Conservation (phyloP, 2,888 invertebrate genomes). For the Cantharis rustica region DNA sequence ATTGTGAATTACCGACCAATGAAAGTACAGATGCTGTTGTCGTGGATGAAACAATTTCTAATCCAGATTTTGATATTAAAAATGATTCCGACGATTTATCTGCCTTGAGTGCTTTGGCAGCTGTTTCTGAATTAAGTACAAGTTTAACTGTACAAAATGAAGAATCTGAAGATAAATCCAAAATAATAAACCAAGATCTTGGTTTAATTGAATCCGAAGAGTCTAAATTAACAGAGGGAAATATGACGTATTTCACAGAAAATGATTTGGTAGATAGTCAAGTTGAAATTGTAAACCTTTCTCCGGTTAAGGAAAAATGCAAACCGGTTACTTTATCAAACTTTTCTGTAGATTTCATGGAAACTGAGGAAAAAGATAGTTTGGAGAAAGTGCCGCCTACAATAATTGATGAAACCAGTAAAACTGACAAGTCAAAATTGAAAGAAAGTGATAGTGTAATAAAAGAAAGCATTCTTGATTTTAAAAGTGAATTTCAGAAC, state of each 20-base stretch:
- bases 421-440: not conserved
- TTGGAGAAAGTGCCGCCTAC: not conserved
- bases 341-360: constrained; percentile 52
- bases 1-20: not conserved
- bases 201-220: constrained; percentile 36
- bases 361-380: constrained; percentile 32
- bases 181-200: constrained; percentile 13
- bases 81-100: constrained; percentile 21
- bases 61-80: not conserved
- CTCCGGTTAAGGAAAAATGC: constrained; percentile 53
- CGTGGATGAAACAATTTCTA: not conserved
- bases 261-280: constrained; percentile 55
- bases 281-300: constrained; percentile 59
- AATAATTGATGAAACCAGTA: not conserved
- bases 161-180: constrained; percentile 4
- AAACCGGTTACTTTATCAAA: constrained; percentile 47
- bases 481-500: not conserved
- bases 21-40: not conserved
- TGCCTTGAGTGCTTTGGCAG: constrained; percentile 31
- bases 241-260: constrained; percentile 61
- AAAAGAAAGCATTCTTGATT: not conserved
- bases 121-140: constrained; percentile 33
- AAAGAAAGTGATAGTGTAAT: not conserved
- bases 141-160: constrained; percentile 11
- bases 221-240: constrained; percentile 60